Percentiles rank a stretch among this genome's conserved stretches.
These are phyloP conservation scores for Botia kubotai DNA, from an alignment of 2,797 vertebrate genomes.

Conservation along the genomic window DNA sequence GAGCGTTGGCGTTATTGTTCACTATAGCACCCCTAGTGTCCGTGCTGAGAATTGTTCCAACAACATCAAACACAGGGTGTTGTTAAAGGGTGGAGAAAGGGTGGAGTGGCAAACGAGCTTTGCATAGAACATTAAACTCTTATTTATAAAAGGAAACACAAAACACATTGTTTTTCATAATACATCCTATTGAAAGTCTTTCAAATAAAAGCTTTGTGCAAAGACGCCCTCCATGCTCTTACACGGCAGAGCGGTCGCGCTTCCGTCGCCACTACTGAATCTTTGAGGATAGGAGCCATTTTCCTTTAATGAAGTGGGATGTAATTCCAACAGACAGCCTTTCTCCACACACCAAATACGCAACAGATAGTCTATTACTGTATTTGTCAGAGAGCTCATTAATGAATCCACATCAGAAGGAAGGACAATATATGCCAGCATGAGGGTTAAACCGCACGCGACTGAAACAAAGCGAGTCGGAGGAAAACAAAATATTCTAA, in stretches of 20 bases:
- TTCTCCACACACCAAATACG: conserved; percentile 30
- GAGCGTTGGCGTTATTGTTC: not conserved
- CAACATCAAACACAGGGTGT: too few relatives aligned
- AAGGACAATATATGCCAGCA: conserved; percentile 34
- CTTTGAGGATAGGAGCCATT: conserved; percentile 27
- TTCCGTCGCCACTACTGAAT: conserved; percentile 12
- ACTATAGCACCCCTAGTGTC: not conserved
- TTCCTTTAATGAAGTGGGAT: conserved; percentile 16
- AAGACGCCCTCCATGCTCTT: not conserved
- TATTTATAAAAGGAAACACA: too few relatives aligned
- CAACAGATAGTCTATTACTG: conserved; percentile 32
- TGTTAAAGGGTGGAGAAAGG: not conserved
- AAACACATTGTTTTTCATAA: conserved; percentile 4
- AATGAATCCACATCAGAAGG: conserved; percentile 47
- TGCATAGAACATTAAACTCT: not conserved
- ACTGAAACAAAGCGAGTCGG: conserved; percentile 50
- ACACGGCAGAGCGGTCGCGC: not conserved
- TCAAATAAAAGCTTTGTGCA: conserved; percentile 8
- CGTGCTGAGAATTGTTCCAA: not conserved
- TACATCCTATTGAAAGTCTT: not conserved
- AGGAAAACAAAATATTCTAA: conserved; percentile 60
- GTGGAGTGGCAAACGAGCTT: not conserved
- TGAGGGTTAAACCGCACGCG: conserved; percentile 56
- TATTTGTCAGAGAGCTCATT: conserved; percentile 58
- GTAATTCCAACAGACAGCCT: conserved; percentile 51